Conservation (phyloP, 2,113 vertebrate species). For the Microcebus ravelobensis region DNA sequence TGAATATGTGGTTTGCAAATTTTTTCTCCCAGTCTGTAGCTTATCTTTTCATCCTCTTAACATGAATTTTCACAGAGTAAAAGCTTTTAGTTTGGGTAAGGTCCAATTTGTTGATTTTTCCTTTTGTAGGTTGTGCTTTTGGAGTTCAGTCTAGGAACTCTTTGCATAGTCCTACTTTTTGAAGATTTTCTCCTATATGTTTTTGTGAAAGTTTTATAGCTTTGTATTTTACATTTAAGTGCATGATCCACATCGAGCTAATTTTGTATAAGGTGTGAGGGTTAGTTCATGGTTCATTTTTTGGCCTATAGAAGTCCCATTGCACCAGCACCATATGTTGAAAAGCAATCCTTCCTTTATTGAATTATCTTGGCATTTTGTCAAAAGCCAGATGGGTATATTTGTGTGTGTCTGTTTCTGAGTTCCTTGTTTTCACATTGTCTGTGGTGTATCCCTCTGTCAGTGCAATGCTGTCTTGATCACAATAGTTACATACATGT, state of each 20-base stretch:
- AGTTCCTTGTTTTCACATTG: neutral
- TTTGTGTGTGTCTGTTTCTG: neutral
- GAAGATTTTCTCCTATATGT: neutral
- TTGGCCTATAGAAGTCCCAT: neutral
- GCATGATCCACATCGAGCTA: neutral
- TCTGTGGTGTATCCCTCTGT: neutral
- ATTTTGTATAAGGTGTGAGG: neutral
- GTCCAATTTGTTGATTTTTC: neutral
- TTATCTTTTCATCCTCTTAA: neutral
- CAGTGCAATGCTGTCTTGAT: neutral
- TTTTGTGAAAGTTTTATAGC: neutral
- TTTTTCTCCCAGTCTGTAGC: neutral
- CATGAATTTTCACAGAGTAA: neutral
- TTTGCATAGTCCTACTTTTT: neutral
- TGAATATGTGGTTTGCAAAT: neutral
- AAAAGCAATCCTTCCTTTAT: neutral
- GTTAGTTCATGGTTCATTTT: neutral
- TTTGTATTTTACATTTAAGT: neutral
- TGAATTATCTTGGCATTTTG: neutral
- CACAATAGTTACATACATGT: neutral
- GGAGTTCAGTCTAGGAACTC: neutral
- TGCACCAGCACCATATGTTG: neutral
- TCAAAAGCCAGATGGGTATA: neutral
- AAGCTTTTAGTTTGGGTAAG: slow-evolving; percentile 12
- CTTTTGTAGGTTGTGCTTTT: neutral